Percentiles rank a stretch among this genome's conserved stretches.
phyloP scores from a whole-genome alignment of 2,113 vertebrate species.

The Lampris megalopsis region DNA sequence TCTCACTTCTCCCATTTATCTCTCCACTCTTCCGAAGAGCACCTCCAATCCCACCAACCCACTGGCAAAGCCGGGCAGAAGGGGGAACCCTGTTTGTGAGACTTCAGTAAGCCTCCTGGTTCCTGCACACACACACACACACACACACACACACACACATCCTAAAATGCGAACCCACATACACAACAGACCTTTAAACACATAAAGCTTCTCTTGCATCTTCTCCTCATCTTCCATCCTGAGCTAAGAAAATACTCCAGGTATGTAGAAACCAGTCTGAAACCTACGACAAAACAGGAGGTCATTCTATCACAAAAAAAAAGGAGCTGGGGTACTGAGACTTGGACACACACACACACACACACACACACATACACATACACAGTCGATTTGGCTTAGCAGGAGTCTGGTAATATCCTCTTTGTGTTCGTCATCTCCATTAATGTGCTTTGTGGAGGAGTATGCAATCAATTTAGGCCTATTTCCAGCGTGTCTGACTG shows the following conservation, averaged over 20 bases:
- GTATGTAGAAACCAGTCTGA: background rate
- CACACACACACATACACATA: conserved; percentile 31
- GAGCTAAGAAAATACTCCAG: background rate
- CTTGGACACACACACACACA: conserved; percentile 2
- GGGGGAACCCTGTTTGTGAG: conserved; percentile 64
- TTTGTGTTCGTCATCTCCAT: conserved; percentile 59
- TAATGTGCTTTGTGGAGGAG: conserved; percentile 57
- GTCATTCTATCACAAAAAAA: background rate
- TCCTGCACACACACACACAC: conserved; percentile 8
- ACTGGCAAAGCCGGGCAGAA: conserved; percentile 65
- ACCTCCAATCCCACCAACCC: conserved; percentile 66
- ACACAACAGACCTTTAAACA: conserved; percentile 20
- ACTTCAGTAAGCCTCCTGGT: conserved; percentile 49
- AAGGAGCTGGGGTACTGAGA: background rate
- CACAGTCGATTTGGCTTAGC: conserved; percentile 29
- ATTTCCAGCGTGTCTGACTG: conserved; percentile 51
- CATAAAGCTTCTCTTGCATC: background rate
- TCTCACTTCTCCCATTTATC: conserved; percentile 71
- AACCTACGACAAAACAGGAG: background rate
- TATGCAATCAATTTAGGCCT: conserved; percentile 50
- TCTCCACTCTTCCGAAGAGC: conserved; percentile 66
- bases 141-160: conserved; percentile 20
- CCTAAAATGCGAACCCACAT: conserved; percentile 4
- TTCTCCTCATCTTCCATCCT: background rate
- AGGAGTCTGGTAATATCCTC: conserved; percentile 50